A percentile compares a stretch with the other conserved stretches of the same genome.
Evolutionary conservation across 2,888 invertebrate species (phyloP).

Genomic region (Sinohyriopsis cumingii): DNA sequence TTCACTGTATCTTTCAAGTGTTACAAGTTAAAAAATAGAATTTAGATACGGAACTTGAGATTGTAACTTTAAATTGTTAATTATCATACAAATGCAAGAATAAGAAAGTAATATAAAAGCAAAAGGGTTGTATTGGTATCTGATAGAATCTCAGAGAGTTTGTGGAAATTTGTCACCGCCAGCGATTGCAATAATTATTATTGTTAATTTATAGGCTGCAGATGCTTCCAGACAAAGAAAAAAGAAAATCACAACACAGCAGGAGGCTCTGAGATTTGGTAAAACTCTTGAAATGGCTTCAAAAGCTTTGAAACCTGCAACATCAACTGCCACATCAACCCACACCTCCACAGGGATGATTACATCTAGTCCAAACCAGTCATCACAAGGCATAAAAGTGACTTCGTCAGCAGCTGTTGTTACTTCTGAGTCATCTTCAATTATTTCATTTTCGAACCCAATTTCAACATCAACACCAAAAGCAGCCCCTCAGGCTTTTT

Average conservation of each 20-base stretch:
- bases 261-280: slow-evolving; percentile 62
- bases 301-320: slow-evolving; percentile 42
- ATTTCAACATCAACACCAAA: slow-evolving; percentile 43
- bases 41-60: too few species aligned
- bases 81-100: too few species aligned
- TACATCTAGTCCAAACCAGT: slow-evolving; percentile 17
- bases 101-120: too few species aligned
- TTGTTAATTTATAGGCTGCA: slow-evolving; percentile 48
- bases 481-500: slow-evolving; percentile 24
- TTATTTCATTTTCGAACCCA: slow-evolving; percentile 39
- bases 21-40: too few species aligned
- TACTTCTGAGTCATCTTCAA: slow-evolving; percentile 23
- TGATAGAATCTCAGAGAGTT: too few species aligned
- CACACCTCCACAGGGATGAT: slow-evolving; percentile 14
- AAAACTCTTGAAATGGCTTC: slow-evolving; percentile 62
- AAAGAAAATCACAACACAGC: slow-evolving; percentile 54
- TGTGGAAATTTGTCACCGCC: too few species aligned
- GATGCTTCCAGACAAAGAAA: slow-evolving; percentile 60
- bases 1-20: too few species aligned
- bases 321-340: slow-evolving; percentile 23
- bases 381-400: slow-evolving; percentile 10
- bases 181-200: too few species aligned
- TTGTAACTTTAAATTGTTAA: too few species aligned
- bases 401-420: slow-evolving; percentile 16
- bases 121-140: too few species aligned